Base-by-base conservation (phyloP, 2,797 vertebrate genomes). In the Oreochromis grahami region DNA sequence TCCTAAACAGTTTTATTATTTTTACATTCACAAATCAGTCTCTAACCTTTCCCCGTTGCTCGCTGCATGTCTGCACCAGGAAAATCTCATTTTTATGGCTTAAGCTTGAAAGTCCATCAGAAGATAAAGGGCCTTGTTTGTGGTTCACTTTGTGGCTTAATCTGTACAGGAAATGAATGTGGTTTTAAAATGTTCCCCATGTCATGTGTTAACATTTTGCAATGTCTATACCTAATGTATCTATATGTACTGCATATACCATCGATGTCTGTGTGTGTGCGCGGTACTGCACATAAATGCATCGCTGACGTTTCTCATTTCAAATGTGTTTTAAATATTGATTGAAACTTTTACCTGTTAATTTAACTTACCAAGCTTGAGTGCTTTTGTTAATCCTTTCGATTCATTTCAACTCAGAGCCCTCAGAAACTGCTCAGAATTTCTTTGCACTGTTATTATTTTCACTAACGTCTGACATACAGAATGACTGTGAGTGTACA, bases 11-110 rank as follows among this genome's bases (percentile, higher is more conserved):
- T 24, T 85, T 19, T 43, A 26, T 43, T 29, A n/a, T 86, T n/a
- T 65, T 43, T 58, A 24, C 14, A 76, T 17, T 80, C 77, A 58
- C 41, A 81, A 21, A 81, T 8, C 7, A 84, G 55, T 83, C 82
- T 72, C 77, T 53, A 77, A 32, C 19, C 26, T 50, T 5, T 38
- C 36, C 43, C 72, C 14, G 68, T 80, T 87, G 82, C 82, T 91
- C 21, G 4, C 58, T 91, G 89, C 82, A 92, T 92, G 88, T 50
- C 68, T 82, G 74, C 45, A 79, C 4, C 76, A 82, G 85, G 84
- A 68, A 80, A 81, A 91, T 85, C 72, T 83, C 34, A 58, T 81
- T 50, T 36, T 32, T 85, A 82, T 87, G 56, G 56, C 15, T 83
- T 24, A 70, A 88, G 41, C 72, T 81, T 63, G 72, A 84, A 78